phyloP scores from a whole-genome alignment of 2,113 vertebrate genomes.

The Tamias sibiricus region DNA sequence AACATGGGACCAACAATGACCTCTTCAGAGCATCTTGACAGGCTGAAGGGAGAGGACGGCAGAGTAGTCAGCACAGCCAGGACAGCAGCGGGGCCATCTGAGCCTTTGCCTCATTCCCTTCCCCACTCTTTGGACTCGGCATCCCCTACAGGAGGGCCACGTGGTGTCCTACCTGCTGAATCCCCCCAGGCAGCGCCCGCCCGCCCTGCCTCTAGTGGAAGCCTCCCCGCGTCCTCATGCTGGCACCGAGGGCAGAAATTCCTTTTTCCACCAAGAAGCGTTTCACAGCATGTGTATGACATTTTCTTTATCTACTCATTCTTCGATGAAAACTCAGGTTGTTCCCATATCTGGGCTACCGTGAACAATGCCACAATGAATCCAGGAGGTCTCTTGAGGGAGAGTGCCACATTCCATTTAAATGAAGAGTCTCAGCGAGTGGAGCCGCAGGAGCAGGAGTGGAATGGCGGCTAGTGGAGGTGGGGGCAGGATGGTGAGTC shows the following conservation, averaged over 20 bases:
- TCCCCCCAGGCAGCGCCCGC: neutral
- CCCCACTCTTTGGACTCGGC: neutral
- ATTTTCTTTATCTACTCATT: neutral
- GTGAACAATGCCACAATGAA: neutral
- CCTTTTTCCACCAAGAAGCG: neutral
- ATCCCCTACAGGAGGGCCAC: neutral
- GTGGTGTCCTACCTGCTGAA: neutral
- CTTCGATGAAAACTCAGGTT: no score
- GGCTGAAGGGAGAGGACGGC: neutral
- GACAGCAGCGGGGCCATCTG: no score
- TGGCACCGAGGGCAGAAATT: neutral
- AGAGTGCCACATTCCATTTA: neutral
- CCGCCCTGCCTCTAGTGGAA: neutral
- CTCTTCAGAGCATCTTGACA: neutral
- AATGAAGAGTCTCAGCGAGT: neutral
- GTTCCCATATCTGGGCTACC: neutral
- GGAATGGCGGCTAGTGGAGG: neutral
- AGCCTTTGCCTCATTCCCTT: neutral
- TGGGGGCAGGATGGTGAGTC: no score
- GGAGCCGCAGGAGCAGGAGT: neutral
- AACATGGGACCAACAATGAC: neutral
- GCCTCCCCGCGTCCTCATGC: neutral
- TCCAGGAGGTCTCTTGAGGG: neutral
- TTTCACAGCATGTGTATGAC: rapidly evolving
- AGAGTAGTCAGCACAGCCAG: neutral